Evolutionary conservation across 1,140 invertebrate species (phyloP).

Genomic region (Pararge aegeria): DNA sequence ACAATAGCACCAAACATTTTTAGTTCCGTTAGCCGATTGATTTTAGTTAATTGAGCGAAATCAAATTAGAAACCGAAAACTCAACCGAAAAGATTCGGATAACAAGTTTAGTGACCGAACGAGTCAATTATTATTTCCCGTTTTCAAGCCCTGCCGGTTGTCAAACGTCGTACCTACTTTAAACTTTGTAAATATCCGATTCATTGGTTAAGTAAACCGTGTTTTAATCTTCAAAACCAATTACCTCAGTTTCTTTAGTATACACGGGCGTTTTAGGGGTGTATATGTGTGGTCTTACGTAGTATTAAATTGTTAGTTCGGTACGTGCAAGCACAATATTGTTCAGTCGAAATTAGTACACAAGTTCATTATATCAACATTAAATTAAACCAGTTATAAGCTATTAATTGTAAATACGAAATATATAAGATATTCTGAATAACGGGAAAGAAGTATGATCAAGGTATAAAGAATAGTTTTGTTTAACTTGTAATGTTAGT

Average conservation of each 20-base stretch:
- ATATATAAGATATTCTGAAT: constrained; percentile 33
- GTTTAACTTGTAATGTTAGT: constrained; percentile 21
- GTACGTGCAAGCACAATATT: constrained; percentile 51
- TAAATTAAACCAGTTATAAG: constrained; percentile 39
- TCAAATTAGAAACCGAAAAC: no score
- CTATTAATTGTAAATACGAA: constrained; percentile 64
- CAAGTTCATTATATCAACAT: constrained; percentile 35
- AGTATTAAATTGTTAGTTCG: constrained; percentile 65
- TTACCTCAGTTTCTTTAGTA: constrained; percentile 77
- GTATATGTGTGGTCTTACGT: constrained; percentile 59
- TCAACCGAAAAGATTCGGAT: no score
- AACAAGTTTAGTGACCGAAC: no score
- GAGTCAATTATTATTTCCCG: no score
- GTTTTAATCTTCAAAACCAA: constrained; percentile 69
- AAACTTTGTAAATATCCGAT: constrained; percentile 68
- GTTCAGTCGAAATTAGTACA: constrained; percentile 40
- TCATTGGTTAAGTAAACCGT: constrained; percentile 72
- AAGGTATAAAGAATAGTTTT: constrained; percentile 27
- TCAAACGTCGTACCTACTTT: constrained; percentile 1
- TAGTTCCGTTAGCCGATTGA: no score
- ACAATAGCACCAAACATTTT: no score
- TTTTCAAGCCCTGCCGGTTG: no score
- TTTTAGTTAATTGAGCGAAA: no score
- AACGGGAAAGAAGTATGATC: constrained; percentile 38
- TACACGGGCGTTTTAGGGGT: constrained; percentile 54